Evolutionary conservation across 2,888 invertebrate genomes (phyloP), one percentile per base, ranked within the genome.

Genomic region (Drosophila borealis): DNA sequence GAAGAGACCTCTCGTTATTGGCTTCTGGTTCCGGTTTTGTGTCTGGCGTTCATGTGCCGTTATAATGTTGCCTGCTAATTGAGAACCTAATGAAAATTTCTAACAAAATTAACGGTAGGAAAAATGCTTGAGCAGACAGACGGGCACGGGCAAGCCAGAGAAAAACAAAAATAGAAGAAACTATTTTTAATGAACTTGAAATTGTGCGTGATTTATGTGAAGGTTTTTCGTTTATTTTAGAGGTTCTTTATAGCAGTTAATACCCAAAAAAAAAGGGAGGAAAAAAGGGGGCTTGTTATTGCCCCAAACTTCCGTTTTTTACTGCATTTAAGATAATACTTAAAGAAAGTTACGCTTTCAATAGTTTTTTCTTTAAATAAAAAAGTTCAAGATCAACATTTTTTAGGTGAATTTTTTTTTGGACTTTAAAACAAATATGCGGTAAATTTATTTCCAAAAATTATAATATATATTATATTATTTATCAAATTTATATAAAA

Each of bases 71-170:
- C 51, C 76, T 70, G 69, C 82, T 83, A 83, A 83, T 83, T 83
- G 82, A 78, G 70, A 75, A 37, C 54, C 81, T 70, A 86, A 86
- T 86, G 86, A 86, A 81, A 83, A 69, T 77, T 74, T 77, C 74
- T 33, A 67, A 70, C 64, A 69, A 65, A 62, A 75, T 78, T 81
- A 82, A 84, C 88, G 79, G 81, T 65, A 67, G 55, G 67, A 54
- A 76, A 81, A 82, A 69, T 73, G 73, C 46, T 53, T 5, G 17
- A 57, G 53, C 48, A 51, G 14, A 37, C 39, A 29, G 50, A 11
- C 33, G 2, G 8, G n/a, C 14, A 34, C 29, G 29, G 29, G 42
- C 17, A 45, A 25, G 34, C 34, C 25, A 48, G 48, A 53, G 14
- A 41, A 21, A 44, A 29, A 42, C 14, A 42, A 17, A 57, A 37